Conservation (phyloP, 2,888 invertebrate species). For the Cantharis lateralis region DNA sequence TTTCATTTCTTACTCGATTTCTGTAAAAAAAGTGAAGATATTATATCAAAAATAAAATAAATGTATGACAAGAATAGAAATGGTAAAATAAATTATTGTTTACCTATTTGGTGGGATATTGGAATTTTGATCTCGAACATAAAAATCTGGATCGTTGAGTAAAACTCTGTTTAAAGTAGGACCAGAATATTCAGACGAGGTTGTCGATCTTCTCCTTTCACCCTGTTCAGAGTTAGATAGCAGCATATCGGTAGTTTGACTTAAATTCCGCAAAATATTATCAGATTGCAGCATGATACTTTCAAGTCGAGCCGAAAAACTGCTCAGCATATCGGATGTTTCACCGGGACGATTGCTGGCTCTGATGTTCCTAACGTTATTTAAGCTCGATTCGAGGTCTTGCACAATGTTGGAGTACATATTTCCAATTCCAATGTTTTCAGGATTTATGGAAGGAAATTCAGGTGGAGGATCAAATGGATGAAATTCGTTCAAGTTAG, state of each 20-base stretch:
- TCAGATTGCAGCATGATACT: constrained; percentile 53
- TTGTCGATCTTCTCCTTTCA: constrained; percentile 1
- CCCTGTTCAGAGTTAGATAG: constrained; percentile 21
- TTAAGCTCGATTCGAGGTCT: constrained; percentile 51
- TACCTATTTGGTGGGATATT: constrained; percentile 6
- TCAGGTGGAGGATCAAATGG: constrained; percentile 46
- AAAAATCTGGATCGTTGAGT: constrained; percentile 46
- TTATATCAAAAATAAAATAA: neutral
- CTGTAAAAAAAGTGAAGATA: neutral
- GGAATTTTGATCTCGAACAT: constrained; percentile 42
- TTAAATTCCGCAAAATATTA: constrained; percentile 51
- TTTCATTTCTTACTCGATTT: constrained; percentile 3
- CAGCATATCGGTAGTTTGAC: constrained; percentile 48
- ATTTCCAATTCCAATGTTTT: constrained; percentile 47
- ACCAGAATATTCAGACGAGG: neutral
- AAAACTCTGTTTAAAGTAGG: constrained; percentile 17
- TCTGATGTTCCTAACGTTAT: constrained; percentile 48
- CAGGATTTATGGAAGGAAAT: constrained; percentile 42
- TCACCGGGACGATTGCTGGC: constrained; percentile 47
- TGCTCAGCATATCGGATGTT: constrained; percentile 51
- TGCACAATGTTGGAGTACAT: constrained; percentile 54
- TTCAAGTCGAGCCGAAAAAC: constrained; percentile 51
- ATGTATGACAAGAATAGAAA: too few relatives aligned
- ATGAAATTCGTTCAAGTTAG: constrained; percentile 33
- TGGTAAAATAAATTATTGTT: too few relatives aligned